These are phyloP conservation scores for Drosophila peninsularis DNA, from an alignment of 2,888 invertebrate species.

Conservation along the genomic window DNA sequence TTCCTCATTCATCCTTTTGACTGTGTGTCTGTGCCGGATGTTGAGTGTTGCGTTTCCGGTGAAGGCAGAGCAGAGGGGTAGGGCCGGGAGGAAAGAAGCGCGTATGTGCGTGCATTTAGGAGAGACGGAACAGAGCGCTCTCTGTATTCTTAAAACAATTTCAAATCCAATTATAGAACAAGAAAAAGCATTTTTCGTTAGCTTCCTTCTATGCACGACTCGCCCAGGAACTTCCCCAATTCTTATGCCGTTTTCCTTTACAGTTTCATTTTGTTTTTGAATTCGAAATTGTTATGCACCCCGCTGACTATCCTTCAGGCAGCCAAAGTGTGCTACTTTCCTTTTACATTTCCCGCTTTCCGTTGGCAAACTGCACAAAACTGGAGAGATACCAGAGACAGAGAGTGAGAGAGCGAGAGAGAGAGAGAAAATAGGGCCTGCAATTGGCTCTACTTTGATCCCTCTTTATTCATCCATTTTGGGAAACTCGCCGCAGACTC, in stretches of 20 bases:
- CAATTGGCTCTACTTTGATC: constrained; percentile 8
- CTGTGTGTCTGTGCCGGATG: constrained; percentile 64
- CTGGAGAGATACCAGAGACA: not conserved
- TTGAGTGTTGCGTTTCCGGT: constrained; percentile 69
- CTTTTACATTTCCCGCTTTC: constrained; percentile 34
- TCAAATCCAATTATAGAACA: constrained; percentile 75
- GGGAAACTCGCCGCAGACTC: constrained; percentile 13
- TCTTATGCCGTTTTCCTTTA: constrained; percentile 27
- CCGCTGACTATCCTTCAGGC: constrained; percentile 36
- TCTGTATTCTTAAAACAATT: constrained; percentile 71
- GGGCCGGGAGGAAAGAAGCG: not conserved
- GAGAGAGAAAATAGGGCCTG: constrained; percentile 5
- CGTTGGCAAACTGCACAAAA: constrained; percentile 38
- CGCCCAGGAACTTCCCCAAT: constrained; percentile 10
- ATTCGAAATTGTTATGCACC: constrained; percentile 62
- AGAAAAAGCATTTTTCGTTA: constrained; percentile 70
- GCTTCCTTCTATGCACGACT: constrained; percentile 52
- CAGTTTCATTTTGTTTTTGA: constrained; percentile 61
- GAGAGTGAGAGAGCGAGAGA: no score
- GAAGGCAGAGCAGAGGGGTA: not conserved
- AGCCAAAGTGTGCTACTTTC: constrained; percentile 47
- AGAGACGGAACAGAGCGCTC: constrained; percentile 25
- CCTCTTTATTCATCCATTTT: constrained; percentile 24
- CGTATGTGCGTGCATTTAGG: constrained; percentile 43
- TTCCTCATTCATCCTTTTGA: constrained; percentile 6